Percentiles rank a stretch among this genome's conserved stretches.
These are phyloP conservation scores for Trinectes maculatus DNA, from an alignment of 2,113 vertebrate genomes.

Conservation along the genomic window DNA sequence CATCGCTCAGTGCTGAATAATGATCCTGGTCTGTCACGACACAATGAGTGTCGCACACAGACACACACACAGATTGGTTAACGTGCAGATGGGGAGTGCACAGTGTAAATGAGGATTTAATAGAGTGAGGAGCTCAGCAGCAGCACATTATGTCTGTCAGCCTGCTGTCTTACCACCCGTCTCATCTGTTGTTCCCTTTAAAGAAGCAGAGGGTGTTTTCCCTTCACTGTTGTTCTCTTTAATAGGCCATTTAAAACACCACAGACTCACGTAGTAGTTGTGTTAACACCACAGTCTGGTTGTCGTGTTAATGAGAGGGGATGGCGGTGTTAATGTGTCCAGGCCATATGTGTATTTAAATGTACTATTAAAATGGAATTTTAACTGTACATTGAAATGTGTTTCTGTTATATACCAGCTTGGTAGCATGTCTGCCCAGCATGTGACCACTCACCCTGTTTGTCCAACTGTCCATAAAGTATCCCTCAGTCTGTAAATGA, in stretches of 20 bases:
- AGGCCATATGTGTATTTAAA: too few relatives aligned
- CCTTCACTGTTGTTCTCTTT: neutral
- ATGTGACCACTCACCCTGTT: neutral
- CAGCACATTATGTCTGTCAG: slow-evolving; percentile 47
- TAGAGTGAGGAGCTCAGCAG: slow-evolving; percentile 52
- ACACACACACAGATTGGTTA: slow-evolving; percentile 26
- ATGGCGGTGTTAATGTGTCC: neutral
- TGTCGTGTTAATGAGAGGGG: neutral
- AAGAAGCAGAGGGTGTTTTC: neutral
- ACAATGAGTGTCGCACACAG: slow-evolving; percentile 18
- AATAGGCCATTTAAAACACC: slow-evolving; percentile 1
- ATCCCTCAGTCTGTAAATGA: neutral
- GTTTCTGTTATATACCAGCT: neutral
- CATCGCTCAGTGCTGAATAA: slow-evolving; percentile 67
- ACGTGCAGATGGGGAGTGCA: slow-evolving; percentile 47
- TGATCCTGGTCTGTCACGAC: slow-evolving; percentile 59
- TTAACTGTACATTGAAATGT: slow-evolving; percentile 7
- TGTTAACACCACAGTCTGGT: neutral
- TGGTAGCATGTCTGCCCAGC: too few relatives aligned
- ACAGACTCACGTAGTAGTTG: too few relatives aligned
- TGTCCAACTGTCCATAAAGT: neutral
- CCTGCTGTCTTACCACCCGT: slow-evolving; percentile 3
- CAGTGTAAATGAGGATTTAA: slow-evolving; percentile 68
- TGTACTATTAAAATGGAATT: too few relatives aligned
- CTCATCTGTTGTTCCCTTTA: neutral